phyloP scores from a whole-genome alignment of 2,888 invertebrate species.

The Mimachlamys varia region DNA sequence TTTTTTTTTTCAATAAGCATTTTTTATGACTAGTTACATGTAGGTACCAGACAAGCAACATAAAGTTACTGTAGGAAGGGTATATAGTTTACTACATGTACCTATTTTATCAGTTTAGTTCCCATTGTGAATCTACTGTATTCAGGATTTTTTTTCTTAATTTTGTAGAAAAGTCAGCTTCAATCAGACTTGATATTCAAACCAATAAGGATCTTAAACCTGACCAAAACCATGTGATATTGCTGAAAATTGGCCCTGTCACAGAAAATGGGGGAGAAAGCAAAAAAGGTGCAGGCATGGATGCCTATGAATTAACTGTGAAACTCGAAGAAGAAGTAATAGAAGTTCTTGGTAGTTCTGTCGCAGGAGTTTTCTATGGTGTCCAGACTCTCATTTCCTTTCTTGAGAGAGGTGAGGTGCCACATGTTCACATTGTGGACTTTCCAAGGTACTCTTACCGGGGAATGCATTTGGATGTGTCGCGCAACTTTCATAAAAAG shows the following conservation, averaged over 20 bases:
- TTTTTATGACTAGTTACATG: too few relatives aligned
- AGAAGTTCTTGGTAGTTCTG: slow-evolving; percentile 55
- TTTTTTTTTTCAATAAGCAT: too few relatives aligned
- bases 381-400: slow-evolving; percentile 62
- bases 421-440: slow-evolving; percentile 57
- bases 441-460: slow-evolving; percentile 65
- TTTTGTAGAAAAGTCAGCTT: slow-evolving; percentile 1
- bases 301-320: slow-evolving; percentile 51
- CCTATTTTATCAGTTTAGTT: neutral
- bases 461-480: slow-evolving; percentile 77
- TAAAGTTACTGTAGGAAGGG: too few relatives aligned
- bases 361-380: slow-evolving; percentile 67
- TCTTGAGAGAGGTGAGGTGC: slow-evolving; percentile 50
- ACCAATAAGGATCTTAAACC: neutral
- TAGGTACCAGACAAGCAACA: too few relatives aligned
- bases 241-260: slow-evolving; percentile 38
- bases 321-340: slow-evolving; percentile 29
- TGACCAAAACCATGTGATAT: slow-evolving; percentile 36
- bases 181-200: slow-evolving; percentile 38
- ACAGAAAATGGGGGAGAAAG: neutral
- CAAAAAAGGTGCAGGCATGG: slow-evolving; percentile 13
- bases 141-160: neutral
- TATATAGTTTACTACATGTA: too few relatives aligned
- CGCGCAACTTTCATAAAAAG: slow-evolving; percentile 73
- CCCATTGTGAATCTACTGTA: neutral